These are phyloP conservation scores for Rousettus leschenaultii DNA, from an alignment of 2,113 vertebrate genomes.

Conservation along the genomic window DNA sequence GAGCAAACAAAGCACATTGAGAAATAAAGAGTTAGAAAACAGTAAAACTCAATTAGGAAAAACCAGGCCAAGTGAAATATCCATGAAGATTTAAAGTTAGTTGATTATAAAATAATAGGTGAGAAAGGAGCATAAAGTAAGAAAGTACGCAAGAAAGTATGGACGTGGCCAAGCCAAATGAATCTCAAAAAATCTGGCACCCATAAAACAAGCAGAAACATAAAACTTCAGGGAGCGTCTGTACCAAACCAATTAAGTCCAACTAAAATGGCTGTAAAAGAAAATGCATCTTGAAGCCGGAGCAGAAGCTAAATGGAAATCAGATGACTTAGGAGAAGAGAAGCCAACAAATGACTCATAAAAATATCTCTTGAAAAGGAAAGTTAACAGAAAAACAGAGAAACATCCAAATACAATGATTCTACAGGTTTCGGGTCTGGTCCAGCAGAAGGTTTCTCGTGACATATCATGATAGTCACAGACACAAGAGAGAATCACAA, in stretches of 20 bases:
- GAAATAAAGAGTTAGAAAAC: not conserved
- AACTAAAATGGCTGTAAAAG: not conserved
- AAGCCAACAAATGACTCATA: conserved; percentile 31
- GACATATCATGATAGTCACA: not conserved
- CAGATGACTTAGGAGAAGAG: conserved; percentile 43
- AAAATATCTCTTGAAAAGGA: conserved; percentile 42
- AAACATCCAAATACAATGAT: not conserved
- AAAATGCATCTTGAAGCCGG: not conserved
- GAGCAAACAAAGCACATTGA: not conserved
- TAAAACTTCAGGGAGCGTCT: not conserved
- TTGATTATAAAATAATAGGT: not conserved
- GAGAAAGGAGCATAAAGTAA: not conserved
- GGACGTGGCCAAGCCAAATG: not conserved
- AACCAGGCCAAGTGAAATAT: not conserved
- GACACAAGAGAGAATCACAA: not conserved
- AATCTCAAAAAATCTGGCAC: not conserved
- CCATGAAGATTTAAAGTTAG: not conserved
- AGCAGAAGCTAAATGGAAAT: conserved; percentile 59
- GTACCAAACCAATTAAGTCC: not conserved
- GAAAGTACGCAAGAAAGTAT: conserved; percentile 8
- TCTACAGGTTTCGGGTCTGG: not conserved
- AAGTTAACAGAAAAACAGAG: conserved; percentile 60
- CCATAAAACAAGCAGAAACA: conserved; percentile 29
- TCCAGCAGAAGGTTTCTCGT: not conserved
- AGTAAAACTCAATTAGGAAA: not conserved